These are phyloP conservation scores for Drosophila serrata DNA, from an alignment of 1,140 invertebrate genomes.

Conservation along the genomic window DNA sequence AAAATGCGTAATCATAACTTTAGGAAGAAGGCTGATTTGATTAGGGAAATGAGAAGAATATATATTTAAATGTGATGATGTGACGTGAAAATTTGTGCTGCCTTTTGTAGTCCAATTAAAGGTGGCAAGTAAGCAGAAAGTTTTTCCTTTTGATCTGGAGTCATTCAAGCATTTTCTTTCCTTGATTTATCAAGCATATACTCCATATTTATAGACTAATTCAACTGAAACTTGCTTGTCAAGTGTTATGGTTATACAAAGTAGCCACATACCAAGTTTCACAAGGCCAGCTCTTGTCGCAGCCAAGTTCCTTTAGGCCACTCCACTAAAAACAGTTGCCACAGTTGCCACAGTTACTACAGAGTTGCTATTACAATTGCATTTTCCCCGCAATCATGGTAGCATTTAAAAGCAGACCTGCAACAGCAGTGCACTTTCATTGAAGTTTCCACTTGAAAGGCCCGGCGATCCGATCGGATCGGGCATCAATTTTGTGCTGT, in stretches of 20 bases:
- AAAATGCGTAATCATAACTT: conserved; percentile 69
- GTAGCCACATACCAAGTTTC: conserved; percentile 10
- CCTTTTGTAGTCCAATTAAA: conserved; percentile 14
- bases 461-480: conserved; percentile 45
- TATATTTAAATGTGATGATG: conserved; percentile 35
- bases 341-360: conserved; percentile 5
- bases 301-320: background rate
- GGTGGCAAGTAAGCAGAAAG: background rate
- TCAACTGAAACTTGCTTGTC: background rate
- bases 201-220: background rate
- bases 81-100: background rate
- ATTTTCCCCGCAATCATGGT: background rate
- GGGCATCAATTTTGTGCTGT: conserved; percentile 58
- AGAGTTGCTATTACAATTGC: background rate
- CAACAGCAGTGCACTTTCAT: background rate
- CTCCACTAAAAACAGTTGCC: conserved; percentile 18
- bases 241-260: background rate
- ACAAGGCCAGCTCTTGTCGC: background rate
- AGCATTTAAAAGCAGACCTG: conserved; percentile 16
- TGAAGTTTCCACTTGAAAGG: conserved; percentile 37
- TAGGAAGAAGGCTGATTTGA: conserved; percentile 25
- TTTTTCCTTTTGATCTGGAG: background rate
- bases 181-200: background rate
- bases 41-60: conserved; percentile 13
- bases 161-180: background rate